Conservation (phyloP, 2,888 invertebrate genomes). For the Cyrtodaria siliqua region DNA sequence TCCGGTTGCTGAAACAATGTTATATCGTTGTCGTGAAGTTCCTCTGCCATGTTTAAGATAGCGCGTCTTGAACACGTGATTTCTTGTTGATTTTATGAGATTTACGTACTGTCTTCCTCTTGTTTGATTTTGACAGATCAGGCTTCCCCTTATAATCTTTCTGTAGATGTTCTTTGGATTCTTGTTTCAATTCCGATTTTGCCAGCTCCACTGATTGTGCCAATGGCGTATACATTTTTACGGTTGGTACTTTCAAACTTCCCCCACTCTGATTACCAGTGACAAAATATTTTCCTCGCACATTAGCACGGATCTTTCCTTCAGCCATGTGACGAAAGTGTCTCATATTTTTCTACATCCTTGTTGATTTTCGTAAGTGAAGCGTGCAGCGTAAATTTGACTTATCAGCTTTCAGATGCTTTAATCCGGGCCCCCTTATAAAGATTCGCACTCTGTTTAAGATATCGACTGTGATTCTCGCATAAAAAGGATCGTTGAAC, state of each 20-base stretch:
- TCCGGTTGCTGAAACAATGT: conserved; percentile 13
- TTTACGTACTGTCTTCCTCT: too few species aligned
- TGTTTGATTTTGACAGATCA: too few species aligned
- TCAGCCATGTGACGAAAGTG: conserved; percentile 12
- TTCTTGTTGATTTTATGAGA: neutral
- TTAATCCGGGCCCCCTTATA: neutral
- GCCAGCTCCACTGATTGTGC: conserved; percentile 19
- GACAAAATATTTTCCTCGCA: neutral
- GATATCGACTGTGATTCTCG: neutral
- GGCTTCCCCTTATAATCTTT: conserved; percentile 1
- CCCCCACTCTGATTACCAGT: neutral
- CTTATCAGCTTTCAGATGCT: neutral
- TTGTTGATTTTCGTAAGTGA: neutral
- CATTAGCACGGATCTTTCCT: neutral
- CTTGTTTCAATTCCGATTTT: conserved; percentile 15
- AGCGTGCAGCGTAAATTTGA: neutral
- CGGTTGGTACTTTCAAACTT: neutral
- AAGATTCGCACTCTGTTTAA: neutral
- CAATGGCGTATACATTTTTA: conserved; percentile 16
- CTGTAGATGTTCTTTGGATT: neutral
- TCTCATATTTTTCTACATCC: conserved; percentile 18
- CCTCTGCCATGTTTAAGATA: neutral
- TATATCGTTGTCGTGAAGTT: conserved; percentile 13
- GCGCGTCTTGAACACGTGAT: neutral
- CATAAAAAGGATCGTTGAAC: conserved; percentile 14